Evolutionary conservation across 2,113 vertebrate genomes (phyloP).

Genomic region (Phasianus colchicus): DNA sequence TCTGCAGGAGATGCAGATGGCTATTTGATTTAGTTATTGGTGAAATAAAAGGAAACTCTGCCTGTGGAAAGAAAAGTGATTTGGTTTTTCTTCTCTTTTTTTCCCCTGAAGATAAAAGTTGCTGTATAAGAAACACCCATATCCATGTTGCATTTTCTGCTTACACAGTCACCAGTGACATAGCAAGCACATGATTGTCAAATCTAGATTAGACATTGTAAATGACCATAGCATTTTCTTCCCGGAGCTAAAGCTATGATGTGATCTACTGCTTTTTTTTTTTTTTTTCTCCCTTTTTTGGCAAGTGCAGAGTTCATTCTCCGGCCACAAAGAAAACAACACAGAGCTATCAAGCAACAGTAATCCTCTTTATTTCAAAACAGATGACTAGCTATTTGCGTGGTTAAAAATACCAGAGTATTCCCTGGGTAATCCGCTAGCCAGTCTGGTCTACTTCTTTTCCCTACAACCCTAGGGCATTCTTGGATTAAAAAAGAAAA

Average conservation of each 20-base stretch:
- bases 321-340: slow-evolving; percentile 62
- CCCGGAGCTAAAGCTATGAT: slow-evolving; percentile 1
- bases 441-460: slow-evolving; percentile 64
- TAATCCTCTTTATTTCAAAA: slow-evolving; percentile 79
- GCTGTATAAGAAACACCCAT: background rate
- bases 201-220: slow-evolving; percentile 22
- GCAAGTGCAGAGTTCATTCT: slow-evolving; percentile 62
- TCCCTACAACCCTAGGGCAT: slow-evolving; percentile 13
- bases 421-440: slow-evolving; percentile 70
- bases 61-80: background rate
- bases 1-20: background rate
- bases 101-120: background rate
- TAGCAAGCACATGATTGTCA: background rate
- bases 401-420: slow-evolving; percentile 79
- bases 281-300: slow-evolving; percentile 71
- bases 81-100: background rate
- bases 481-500: slow-evolving; percentile 63
- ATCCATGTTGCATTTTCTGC: background rate
- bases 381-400: slow-evolving; percentile 77
- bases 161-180: background rate
- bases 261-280: slow-evolving; percentile 16
- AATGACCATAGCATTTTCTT: slow-evolving; percentile 24
- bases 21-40: background rate
- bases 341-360: slow-evolving; percentile 64
- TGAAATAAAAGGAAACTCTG: slow-evolving; percentile 23